Percentiles rank a stretch among this genome's conserved stretches.
These are phyloP conservation scores for Pygmarrhopalites habei DNA, from an alignment of 1,140 invertebrate genomes.

Conservation along the genomic window DNA sequence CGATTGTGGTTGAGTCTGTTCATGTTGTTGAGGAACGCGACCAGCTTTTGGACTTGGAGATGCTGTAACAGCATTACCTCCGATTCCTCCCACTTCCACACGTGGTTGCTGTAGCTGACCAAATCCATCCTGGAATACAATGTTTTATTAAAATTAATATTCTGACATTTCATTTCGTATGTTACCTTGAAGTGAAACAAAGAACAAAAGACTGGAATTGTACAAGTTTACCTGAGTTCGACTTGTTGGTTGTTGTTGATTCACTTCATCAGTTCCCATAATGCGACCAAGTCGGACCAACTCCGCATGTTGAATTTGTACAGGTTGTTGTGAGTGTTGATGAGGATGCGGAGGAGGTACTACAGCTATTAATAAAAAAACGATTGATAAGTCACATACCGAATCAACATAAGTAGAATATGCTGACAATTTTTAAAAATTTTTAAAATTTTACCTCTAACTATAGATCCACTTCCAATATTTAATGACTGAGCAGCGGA, in stretches of 20 bases:
- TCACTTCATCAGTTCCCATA: conserved; percentile 19
- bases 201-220: no score
- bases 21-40: conserved; percentile 29
- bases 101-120: conserved; percentile 25
- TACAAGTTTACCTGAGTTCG: not conserved
- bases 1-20: conserved; percentile 27
- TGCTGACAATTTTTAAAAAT: no score
- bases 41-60: conserved; percentile 39
- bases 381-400: no score
- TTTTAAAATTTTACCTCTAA: no score
- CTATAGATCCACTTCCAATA: not conserved
- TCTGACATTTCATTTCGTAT: no score
- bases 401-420: no score
- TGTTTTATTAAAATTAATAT: not conserved
- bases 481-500: not conserved
- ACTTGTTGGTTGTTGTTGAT: conserved; percentile 7
- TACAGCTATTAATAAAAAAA: conserved; percentile 17
- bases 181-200: no score
- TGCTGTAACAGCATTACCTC: conserved; percentile 19
- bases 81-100: conserved; percentile 30
- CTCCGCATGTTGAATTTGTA: conserved; percentile 21
- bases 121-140: conserved; percentile 21
- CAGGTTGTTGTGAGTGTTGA: conserved; percentile 24
- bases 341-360: conserved; percentile 14
- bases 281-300: not conserved